Conservation (phyloP, 2,113 vertebrate species). For the Promerops cafer region DNA sequence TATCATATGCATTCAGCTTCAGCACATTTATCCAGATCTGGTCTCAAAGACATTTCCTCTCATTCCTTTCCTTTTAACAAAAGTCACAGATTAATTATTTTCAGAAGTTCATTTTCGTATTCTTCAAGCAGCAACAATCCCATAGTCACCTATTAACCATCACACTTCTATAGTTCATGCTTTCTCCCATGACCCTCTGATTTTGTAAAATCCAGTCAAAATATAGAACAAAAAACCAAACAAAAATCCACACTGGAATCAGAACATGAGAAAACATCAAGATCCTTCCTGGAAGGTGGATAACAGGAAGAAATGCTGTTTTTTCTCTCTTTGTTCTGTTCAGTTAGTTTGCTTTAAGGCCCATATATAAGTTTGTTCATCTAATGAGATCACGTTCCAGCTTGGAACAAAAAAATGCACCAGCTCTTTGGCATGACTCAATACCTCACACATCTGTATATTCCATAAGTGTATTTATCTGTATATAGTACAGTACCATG, state of each 20-base stretch:
- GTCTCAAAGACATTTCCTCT: not conserved
- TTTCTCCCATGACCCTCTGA: not conserved
- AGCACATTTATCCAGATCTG: not conserved
- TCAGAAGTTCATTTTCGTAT: not conserved
- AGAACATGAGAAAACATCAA: not conserved
- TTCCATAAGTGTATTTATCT: not conserved
- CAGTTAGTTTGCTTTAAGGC: not conserved
- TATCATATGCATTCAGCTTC: not conserved
- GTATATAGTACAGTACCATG: not conserved
- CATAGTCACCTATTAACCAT: not conserved
- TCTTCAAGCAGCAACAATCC: not conserved
- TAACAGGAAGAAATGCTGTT: not conserved
- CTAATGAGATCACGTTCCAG: not conserved
- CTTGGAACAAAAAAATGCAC: not conserved
- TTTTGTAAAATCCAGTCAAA: not conserved
- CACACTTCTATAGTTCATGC: not conserved
- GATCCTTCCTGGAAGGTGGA: not conserved
- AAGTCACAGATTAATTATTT: not conserved
- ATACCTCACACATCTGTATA: not conserved
- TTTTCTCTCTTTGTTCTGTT: not conserved
- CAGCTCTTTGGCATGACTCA: not conserved
- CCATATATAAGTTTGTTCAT: not conserved
- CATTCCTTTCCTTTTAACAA: not conserved
- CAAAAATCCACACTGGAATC: not conserved
- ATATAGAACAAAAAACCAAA: not conserved